These are phyloP conservation scores for Petroica traversi DNA, from an alignment of 2,113 vertebrate species.

Conservation along the genomic window DNA sequence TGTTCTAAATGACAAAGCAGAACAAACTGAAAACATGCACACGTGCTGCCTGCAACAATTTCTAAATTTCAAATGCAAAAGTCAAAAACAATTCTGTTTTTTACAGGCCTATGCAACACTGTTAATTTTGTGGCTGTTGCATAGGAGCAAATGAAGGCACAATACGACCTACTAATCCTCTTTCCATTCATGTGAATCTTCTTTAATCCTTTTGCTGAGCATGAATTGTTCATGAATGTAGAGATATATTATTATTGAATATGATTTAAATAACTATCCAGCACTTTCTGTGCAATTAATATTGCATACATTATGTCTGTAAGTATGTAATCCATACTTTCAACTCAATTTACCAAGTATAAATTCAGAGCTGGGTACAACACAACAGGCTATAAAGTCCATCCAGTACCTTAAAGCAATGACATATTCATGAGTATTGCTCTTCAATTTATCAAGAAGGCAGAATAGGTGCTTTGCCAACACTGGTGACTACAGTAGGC, in stretches of 20 bases:
- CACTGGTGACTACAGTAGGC: background rate
- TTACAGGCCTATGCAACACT: background rate
- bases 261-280: constrained; percentile 8
- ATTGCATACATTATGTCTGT: background rate
- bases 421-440: background rate
- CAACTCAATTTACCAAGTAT: background rate
- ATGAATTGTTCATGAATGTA: background rate
- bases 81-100: background rate
- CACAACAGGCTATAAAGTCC: background rate
- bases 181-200: background rate
- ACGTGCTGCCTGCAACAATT: background rate
- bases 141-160: background rate
- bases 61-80: background rate
- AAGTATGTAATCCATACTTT: background rate
- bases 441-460: background rate
- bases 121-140: background rate
- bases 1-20: background rate
- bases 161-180: background rate
- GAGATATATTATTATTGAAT: background rate
- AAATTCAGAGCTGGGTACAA: background rate
- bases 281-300: background rate
- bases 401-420: background rate
- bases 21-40: background rate
- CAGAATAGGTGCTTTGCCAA: background rate
- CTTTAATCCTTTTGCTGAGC: background rate